phyloP scores from a whole-genome alignment of 2,113 vertebrate species.

The Parus major region DNA sequence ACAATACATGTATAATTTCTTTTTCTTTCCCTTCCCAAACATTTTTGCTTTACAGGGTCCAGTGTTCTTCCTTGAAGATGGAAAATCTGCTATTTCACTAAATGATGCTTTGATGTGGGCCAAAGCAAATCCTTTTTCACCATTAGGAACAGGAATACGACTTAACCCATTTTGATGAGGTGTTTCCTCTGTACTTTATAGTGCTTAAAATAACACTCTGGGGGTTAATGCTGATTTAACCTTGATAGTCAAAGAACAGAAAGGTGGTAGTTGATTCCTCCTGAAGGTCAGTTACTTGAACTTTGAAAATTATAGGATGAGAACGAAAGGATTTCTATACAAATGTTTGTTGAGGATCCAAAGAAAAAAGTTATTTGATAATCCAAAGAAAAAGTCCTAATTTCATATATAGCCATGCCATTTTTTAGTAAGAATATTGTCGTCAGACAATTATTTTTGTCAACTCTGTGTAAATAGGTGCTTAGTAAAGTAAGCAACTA shows the following conservation, averaged over 20 bases:
- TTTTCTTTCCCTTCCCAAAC: not conserved
- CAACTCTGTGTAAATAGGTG: not conserved
- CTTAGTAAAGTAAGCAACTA: not conserved
- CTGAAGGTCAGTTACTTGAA: conserved; percentile 10
- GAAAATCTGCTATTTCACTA: conserved; percentile 91
- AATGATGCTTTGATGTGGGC: conserved; percentile 99
- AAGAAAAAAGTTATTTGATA: conserved; percentile 53
- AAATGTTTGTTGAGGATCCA: conserved; percentile 49
- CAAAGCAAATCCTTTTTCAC: conserved; percentile 97
- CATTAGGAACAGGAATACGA: conserved; percentile 92
- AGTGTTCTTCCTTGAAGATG: conserved; percentile 93
- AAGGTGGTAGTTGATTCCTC: not conserved
- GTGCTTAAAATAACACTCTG: not conserved
- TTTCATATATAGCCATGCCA: conserved; percentile 8
- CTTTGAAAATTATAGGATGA: conserved; percentile 25
- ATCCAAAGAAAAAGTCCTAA: conserved; percentile 60
- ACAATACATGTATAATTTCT: not conserved
- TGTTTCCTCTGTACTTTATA: not conserved
- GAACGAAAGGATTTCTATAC: conserved; percentile 41
- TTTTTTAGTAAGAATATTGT: not conserved
- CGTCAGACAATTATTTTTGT: not conserved
- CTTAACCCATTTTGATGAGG: conserved; percentile 92
- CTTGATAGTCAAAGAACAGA: not conserved
- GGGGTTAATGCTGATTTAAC: conserved; percentile 24
- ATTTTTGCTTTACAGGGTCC: conserved; percentile 81